These are phyloP conservation scores for Zonitis immaculata DNA, from an alignment of 2,888 invertebrate genomes.

Conservation along the genomic window DNA sequence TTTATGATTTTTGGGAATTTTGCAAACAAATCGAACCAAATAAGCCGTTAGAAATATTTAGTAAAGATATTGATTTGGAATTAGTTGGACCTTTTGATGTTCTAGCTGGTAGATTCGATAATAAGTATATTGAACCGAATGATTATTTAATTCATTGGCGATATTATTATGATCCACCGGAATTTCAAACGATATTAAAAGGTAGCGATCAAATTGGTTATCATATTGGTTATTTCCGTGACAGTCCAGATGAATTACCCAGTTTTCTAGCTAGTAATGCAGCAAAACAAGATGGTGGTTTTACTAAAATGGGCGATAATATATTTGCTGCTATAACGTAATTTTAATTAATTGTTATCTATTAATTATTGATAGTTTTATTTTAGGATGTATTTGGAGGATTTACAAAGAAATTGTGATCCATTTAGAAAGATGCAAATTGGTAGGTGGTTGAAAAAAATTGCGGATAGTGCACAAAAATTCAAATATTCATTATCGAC, in stretches of 20 bases:
- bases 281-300: slow-evolving; percentile 61
- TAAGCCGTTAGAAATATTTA: slow-evolving; percentile 59
- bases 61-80: slow-evolving; percentile 59
- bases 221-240: slow-evolving; percentile 89
- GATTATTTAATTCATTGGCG: slow-evolving; percentile 80
- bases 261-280: slow-evolving; percentile 75
- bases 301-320: slow-evolving; percentile 70
- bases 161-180: slow-evolving; percentile 91
- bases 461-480: slow-evolving; percentile 61
- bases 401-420: slow-evolving; percentile 50
- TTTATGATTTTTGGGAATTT: slow-evolving; percentile 79
- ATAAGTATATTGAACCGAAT: slow-evolving; percentile 46
- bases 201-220: slow-evolving; percentile 64
- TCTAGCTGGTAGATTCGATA: slow-evolving; percentile 51
- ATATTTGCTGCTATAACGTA: slow-evolving; percentile 76
- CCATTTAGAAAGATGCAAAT: slow-evolving; percentile 63
- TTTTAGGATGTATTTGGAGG: slow-evolving; percentile 54
- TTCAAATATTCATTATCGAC: slow-evolving; percentile 56
- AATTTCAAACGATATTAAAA: slow-evolving; percentile 79
- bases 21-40: slow-evolving; percentile 55
- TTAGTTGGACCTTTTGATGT: slow-evolving; percentile 89
- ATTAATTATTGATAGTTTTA: slow-evolving; percentile 4
- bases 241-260: slow-evolving; percentile 69
- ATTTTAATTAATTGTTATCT: slow-evolving; percentile 24
- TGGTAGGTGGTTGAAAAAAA: slow-evolving; percentile 55